Base-by-base conservation (phyloP, 2,797 vertebrate genomes). In the Eleutherodactylus coqui region DNA sequence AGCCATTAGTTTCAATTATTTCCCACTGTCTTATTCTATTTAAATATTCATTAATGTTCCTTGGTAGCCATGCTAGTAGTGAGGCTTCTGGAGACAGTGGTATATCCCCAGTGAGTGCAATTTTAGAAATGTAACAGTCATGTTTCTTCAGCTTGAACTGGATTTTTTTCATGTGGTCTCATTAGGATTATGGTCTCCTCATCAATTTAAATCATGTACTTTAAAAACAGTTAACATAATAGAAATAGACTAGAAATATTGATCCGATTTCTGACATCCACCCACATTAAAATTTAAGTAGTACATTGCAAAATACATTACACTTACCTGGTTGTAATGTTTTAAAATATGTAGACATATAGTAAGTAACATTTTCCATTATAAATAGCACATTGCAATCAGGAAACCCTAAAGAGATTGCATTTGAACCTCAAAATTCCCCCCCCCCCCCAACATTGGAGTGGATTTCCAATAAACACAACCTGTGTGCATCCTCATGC, bases 1-100 rank as follows among this genome's bases (percentile, higher is more conserved):
- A 69, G 69, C 70, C 47, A 79, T 87, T 87, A 87, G 77, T 84
- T 87, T 87, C 86, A 87, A 87, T 87, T 87, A 87, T 87, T 76
- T 80, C 73, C 69, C 64, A 77, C 77, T 87, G 86, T 87, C 86
- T 87, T 75, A 34, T 87, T 85, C 82, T 76, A 79, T 87, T 87
- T 84, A 87, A 87, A 87, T 87, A 87, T 84, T 87, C 86, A 87
- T 87, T 87, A 87, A 29, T 76, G 69, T 83, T 34, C 62, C 45
- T 69, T 72, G 51, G 85, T 78, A 67, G 73, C 47, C 47, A 78
- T 34, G 72, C 78, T 84, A 55, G 67, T 84, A 80, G 76, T 84
- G 36, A 79, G 51, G 55, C 53, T 53, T 80, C 70, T 76, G 75
- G 79, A 58, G 77, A 87, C 64, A 47, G 70, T 73, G 58, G 67